Base-by-base conservation (phyloP, 2,113 vertebrate species). In the Ondatra zibethicus region DNA sequence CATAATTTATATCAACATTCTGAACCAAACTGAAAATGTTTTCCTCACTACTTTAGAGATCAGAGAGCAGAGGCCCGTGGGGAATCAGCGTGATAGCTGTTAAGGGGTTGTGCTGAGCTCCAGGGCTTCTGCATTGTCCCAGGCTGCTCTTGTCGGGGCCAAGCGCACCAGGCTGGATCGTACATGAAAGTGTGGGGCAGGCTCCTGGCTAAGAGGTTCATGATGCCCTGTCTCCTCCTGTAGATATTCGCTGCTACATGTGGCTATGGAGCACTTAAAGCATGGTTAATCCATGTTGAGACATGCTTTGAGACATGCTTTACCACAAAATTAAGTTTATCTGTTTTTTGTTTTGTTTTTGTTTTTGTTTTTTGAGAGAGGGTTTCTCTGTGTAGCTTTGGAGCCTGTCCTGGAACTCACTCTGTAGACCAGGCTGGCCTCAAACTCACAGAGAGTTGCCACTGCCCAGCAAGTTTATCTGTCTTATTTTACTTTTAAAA, bases 1-100 rank as follows among this genome's bases (percentile, higher is more conserved):
- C 45, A 82, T 89, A n/a, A 75, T 61, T 92, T 88, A 75, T 70
- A 81, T 91, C 81, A 65, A 85, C n/a, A 42, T 39, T 63, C 39
- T 42, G 82, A 65, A 45, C 39, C 58, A 45, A 7, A 65, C 63
- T 21, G 39, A 65, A 47, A 33, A 36, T 47, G 84, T 36, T 33
- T 45, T 31, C 42, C 13, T 66, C 63, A 66, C 63, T 21, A 4
- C 80, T 89, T 84, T 66, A 93, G 17, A 88, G 84, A 68, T 27
- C 27, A 68, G 72, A 63, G 61, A 61, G 50, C 75, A 25, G 86
- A 92, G 88, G 23, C 77, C 94, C 77, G 21, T 5, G 0, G 12
- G n/a, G 88, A 42, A 77, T 68, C 93, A 36, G 11, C 4, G n/a
- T 29, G 47, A 80, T 76, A 75, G 81, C 58, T 73, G 39, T 11